These are phyloP conservation scores for Caenorhabditis parvicauda DNA, from an alignment of 2,888 invertebrate species.

Conservation along the genomic window DNA sequence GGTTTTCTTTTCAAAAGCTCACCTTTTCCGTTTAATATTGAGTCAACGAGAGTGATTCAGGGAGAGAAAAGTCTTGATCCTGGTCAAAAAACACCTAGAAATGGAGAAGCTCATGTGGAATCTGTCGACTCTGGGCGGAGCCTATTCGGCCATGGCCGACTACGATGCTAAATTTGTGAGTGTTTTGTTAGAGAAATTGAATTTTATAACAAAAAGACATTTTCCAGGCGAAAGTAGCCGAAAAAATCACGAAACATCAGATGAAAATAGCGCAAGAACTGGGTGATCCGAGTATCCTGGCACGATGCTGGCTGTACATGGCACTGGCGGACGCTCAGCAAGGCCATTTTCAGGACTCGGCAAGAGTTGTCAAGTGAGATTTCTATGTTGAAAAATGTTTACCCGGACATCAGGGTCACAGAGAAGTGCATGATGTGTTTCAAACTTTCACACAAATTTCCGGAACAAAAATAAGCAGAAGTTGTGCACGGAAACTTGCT, in stretches of 20 bases:
- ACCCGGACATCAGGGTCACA: too few species aligned
- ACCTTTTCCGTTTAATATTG: too few species aligned
- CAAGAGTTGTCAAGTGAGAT: constrained; percentile 23
- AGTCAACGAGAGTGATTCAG: too few species aligned
- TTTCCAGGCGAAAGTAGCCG: constrained; percentile 81
- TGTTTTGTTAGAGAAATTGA: background rate
- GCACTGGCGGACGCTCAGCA: constrained; percentile 85
- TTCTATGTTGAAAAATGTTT: background rate
- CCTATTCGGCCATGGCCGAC: constrained; percentile 91
- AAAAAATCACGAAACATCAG: constrained; percentile 71
- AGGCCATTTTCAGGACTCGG: constrained; percentile 68
- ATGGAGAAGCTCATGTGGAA: constrained; percentile 84
- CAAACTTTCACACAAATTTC: background rate
- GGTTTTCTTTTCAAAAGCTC: too few species aligned
- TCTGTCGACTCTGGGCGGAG: constrained; percentile 93
- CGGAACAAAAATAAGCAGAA: background rate
- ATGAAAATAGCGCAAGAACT: constrained; percentile 77
- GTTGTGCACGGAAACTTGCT: too few species aligned
- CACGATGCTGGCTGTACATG: constrained; percentile 81
- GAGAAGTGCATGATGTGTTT: background rate
- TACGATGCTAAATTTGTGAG: constrained; percentile 66
- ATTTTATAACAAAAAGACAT: background rate
- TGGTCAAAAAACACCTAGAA: too few species aligned
- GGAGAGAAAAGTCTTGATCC: too few species aligned
- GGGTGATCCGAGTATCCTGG: constrained; percentile 78